phyloP scores from a whole-genome alignment of 2,113 vertebrate species.

The Aepyceros melampus region DNA sequence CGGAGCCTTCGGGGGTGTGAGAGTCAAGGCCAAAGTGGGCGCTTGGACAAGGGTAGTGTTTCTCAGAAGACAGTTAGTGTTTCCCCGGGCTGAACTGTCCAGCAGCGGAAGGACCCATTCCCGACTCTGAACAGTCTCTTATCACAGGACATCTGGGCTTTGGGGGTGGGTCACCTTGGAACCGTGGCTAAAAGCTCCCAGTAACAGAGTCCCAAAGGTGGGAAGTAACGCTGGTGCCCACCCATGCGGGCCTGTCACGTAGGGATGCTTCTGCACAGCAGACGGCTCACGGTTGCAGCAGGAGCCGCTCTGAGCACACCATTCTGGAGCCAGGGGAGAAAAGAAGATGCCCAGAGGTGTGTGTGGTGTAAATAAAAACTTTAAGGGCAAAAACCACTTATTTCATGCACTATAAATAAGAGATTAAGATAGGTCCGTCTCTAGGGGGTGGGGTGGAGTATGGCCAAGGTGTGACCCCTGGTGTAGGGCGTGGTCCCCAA shows the following conservation, averaged over 20 bases:
- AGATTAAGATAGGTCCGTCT: accelerated
- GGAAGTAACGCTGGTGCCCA: background rate
- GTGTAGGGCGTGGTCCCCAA: accelerated
- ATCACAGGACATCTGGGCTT: background rate
- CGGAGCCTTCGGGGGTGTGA: background rate
- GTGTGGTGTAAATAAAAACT: no score
- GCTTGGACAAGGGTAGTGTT: background rate
- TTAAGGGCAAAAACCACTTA: background rate
- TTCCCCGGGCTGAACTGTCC: background rate
- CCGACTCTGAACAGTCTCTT: background rate
- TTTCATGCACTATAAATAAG: background rate
- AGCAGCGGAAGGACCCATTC: background rate
- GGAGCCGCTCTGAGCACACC: background rate
- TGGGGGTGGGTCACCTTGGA: background rate
- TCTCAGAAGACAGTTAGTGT: background rate
- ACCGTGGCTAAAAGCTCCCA: background rate
- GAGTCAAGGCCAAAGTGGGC: background rate
- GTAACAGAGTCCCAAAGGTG: background rate
- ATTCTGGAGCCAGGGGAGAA: background rate
- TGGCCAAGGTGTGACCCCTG: no score
- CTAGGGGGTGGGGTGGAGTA: background rate
- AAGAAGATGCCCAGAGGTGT: background rate
- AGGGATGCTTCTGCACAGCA: accelerated
- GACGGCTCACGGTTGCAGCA: accelerated
- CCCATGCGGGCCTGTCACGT: accelerated